Evolutionary conservation across 30 jellyfish, hydroid and myxozoan genomes (phyloP), one percentile per base, ranked within the genome.

Genomic region (Euphysa ruthae): DNA sequence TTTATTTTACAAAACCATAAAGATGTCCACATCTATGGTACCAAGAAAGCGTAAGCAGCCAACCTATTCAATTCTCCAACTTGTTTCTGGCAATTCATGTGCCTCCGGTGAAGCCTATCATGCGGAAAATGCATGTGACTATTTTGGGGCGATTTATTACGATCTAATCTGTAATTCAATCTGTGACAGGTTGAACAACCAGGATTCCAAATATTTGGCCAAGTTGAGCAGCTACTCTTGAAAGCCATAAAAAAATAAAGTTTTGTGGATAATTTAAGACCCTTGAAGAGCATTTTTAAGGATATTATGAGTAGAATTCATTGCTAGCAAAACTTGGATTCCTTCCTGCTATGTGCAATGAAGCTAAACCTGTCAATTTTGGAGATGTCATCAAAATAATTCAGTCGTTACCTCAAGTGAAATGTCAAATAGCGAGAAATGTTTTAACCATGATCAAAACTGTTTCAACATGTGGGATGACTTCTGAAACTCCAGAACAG

Each of bases 101-200:
- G 79, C 76, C 22, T 15, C 79, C n/a, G 54, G 57, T 6, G 70
- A 8, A 33, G 66, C 75, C 29, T 32, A 61, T 34, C 16, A 18
- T 61, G 25, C 75, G 10, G 75, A 61, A 61, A 61, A 29, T 26
- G 32, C 70, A 0, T 33, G 33, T 8, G 70, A 29, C 5, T 28
- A 61, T 61, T 61, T 8, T 65, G 33, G 33, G 26, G 66, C 64
- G 18, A 28, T 18, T 22, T 61, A 26, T 31, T 61, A 26, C 62
- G 70, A 61, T 61, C 19, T 4, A 1, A 29, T 61, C 26, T 16
- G 19, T 12, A 61, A 0, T 18, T 25, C 75, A 8, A 34, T 61
- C 75, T 18, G 33, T 27, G 75, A 61, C 0, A 27, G 65, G 26
- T 61, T 61, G 71, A 29, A 14, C 79, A 66, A 58, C 79, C 79